Evolutionary conservation across 2,113 vertebrate genomes (phyloP).

Genomic region (Megaceryle torquata): DNA sequence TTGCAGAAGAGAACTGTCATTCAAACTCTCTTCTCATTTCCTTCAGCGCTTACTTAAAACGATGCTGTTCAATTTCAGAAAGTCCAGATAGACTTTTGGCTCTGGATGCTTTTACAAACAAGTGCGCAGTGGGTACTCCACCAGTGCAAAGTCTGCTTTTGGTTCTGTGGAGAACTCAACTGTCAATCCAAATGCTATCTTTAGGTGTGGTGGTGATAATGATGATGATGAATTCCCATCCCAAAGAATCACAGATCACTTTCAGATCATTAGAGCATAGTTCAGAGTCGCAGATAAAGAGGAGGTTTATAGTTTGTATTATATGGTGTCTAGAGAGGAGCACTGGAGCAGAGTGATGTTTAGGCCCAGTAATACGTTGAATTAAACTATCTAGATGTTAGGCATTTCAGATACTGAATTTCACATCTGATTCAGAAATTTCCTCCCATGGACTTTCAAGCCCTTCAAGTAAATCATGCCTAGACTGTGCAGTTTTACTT

Average conservation of each 20-base stretch:
- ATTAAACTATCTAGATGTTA: not conserved
- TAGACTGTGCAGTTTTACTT: not conserved
- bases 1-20: not conserved
- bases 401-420: not conserved
- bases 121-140: fast-evolving
- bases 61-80: not conserved
- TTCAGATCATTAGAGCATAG: not conserved
- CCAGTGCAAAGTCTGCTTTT: not conserved
- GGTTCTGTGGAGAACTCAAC: not conserved
- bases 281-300: not conserved
- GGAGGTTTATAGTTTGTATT: not conserved
- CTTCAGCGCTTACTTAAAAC: not conserved
- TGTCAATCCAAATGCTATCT: not conserved
- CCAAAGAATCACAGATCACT: not conserved
- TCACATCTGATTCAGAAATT: not conserved
- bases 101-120: fast-evolving
- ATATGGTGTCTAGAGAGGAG: not conserved
- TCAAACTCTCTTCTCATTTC: not conserved
- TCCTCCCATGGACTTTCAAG: not conserved
- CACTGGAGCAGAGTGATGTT: not conserved
- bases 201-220: not conserved
- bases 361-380: not conserved
- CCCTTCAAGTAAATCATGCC: not conserved
- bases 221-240: not conserved
- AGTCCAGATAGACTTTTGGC: not conserved